A percentile compares a stretch with the other conserved stretches of the same genome.
phyloP scores from a whole-genome alignment of 2,113 vertebrate genomes.

The Halcyon malimbica region DNA sequence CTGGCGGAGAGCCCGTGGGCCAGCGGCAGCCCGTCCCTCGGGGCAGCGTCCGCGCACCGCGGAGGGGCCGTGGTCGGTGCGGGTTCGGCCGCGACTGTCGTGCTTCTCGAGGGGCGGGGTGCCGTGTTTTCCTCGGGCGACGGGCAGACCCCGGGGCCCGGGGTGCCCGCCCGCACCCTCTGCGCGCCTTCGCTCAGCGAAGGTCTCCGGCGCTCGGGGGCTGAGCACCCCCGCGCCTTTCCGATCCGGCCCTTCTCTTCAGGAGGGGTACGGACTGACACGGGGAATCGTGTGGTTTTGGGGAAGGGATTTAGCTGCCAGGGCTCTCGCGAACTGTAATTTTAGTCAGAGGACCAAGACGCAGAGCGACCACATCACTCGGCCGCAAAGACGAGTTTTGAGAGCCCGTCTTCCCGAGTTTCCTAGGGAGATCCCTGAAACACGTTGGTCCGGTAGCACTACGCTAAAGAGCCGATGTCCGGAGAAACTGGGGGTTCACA shows the following conservation, averaged over 20 bases:
- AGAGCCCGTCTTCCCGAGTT: neutral
- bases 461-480: neutral
- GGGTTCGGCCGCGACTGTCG: neutral
- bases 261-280: too few relatives aligned
- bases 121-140: neutral
- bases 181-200: neutral
- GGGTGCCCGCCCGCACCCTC: too few relatives aligned
- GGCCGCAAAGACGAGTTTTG: neutral
- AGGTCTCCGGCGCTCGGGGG: neutral
- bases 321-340: fast-evolving
- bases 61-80: neutral
- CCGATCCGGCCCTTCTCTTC: fast-evolving
- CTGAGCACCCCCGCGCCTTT: neutral
- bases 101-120: fast-evolving
- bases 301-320: neutral
- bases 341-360: too few relatives aligned
- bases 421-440: neutral
- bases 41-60: too few relatives aligned
- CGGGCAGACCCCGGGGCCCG: neutral
- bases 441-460: neutral
- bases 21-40: neutral
- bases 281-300: fast-evolving
- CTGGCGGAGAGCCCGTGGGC: too few relatives aligned
- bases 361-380: fast-evolving
- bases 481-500: neutral